phyloP scores from a whole-genome alignment of 2,797 vertebrate genomes.

The Pelobates cultripes region DNA sequence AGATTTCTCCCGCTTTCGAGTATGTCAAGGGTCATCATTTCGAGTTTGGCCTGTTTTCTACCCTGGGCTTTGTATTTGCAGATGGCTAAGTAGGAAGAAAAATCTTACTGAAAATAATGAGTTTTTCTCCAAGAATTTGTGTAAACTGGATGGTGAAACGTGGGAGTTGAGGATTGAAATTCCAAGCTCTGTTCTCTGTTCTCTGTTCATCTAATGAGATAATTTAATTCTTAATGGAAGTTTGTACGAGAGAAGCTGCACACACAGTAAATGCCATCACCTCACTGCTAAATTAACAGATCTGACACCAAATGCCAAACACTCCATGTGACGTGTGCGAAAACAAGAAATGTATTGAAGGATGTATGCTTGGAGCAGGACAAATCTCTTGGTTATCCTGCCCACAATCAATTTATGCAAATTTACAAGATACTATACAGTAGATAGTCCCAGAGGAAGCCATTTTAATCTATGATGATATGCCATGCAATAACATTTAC shows the following conservation, averaged over 20 bases:
- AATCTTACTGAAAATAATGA: no score
- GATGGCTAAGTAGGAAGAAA: no score
- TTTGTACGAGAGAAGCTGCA: slow-evolving; percentile 11
- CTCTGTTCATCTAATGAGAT: slow-evolving; percentile 45
- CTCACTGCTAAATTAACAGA: slow-evolving; percentile 33
- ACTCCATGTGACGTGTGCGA: slow-evolving; percentile 39
- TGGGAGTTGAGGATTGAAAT: not conserved
- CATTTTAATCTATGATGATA: not conserved
- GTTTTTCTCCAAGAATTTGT: not conserved
- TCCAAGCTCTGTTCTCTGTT: not conserved
- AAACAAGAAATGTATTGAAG: slow-evolving; percentile 20
- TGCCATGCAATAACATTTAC: not conserved
- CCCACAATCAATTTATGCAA: slow-evolving; percentile 45
- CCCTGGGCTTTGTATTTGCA: no score
- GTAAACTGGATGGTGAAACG: not conserved
- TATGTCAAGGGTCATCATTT: no score
- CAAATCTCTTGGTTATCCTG: not conserved
- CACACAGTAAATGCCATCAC: slow-evolving; percentile 40
- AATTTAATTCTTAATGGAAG: slow-evolving; percentile 49
- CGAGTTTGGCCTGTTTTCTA: no score
- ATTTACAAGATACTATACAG: not conserved
- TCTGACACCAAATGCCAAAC: not conserved
- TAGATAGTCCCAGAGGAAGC: not conserved
- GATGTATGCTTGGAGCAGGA: not conserved
- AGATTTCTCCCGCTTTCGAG: no score